Conservation (phyloP, 1,140 invertebrate genomes). For the Venturia canescens region DNA sequence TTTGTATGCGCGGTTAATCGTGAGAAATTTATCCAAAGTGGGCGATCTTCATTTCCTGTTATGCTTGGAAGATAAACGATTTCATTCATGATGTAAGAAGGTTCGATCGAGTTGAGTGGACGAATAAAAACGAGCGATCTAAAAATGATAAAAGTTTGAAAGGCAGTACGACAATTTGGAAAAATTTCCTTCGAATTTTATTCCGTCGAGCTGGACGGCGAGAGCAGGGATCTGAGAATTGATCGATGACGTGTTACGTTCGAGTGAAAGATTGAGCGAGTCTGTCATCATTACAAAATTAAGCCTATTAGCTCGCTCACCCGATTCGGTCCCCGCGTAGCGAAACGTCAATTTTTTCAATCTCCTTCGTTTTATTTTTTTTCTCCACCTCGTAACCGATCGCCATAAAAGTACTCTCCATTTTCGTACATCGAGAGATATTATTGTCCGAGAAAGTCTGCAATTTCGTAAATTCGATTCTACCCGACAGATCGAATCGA, state of each 20-base stretch:
- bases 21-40: neutral
- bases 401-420: neutral
- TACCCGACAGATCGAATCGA: neutral
- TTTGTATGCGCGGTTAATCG: neutral
- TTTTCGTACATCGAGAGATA: conserved; percentile 8
- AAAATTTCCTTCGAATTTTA: neutral
- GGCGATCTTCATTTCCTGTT: neutral
- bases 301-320: conserved; percentile 32
- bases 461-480: conserved; percentile 32
- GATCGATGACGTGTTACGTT: conserved; percentile 36
- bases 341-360: neutral
- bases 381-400: neutral
- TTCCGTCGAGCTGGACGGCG: neutral
- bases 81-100: too few relatives aligned
- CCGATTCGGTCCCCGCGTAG: neutral
- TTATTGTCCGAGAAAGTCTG: neutral
- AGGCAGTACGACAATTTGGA: too few relatives aligned
- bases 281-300: conserved; percentile 44
- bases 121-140: too few relatives aligned
- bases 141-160: too few relatives aligned
- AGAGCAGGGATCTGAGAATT: neutral
- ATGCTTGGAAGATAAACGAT: too few relatives aligned
- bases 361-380: too few relatives aligned
- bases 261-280: conserved; percentile 37
- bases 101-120: too few relatives aligned